These are phyloP conservation scores for Cephus cinctus DNA, from an alignment of 1,140 invertebrate species.

Conservation along the genomic window DNA sequence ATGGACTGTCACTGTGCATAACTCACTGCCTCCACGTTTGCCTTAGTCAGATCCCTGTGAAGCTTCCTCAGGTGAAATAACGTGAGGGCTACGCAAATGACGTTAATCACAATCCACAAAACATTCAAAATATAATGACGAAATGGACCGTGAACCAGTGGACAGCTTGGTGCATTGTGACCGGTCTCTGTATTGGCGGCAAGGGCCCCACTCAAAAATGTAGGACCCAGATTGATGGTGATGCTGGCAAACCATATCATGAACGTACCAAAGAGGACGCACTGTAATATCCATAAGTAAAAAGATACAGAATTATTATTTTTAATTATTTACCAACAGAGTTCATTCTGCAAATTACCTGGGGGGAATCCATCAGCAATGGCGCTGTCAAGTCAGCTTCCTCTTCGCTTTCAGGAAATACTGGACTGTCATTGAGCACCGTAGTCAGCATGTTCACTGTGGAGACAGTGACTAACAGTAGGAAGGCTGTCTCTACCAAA, in stretches of 20 bases:
- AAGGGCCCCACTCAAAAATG: slow-evolving; percentile 81
- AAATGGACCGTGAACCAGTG: slow-evolving; percentile 76
- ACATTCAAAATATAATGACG: slow-evolving; percentile 87
- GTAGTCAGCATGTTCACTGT: slow-evolving; percentile 90
- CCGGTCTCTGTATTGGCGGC: slow-evolving; percentile 79
- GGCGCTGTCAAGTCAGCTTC: slow-evolving; percentile 67
- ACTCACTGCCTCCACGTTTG: slow-evolving; percentile 63
- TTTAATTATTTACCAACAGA: slow-evolving; percentile 8
- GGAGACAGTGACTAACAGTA: slow-evolving; percentile 84
- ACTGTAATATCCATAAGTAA: slow-evolving; percentile 61
- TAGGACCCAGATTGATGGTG: slow-evolving; percentile 88
- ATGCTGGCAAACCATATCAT: slow-evolving; percentile 92
- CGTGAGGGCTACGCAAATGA: slow-evolving; percentile 83
- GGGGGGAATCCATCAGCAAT: slow-evolving; percentile 74
- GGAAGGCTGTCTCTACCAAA: slow-evolving; percentile 85
- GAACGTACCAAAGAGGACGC: slow-evolving; percentile 86
- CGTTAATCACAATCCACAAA: slow-evolving; percentile 85
- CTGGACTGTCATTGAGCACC: slow-evolving; percentile 84
- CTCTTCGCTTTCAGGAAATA: slow-evolving; percentile 77
- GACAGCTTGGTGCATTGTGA: slow-evolving; percentile 76
- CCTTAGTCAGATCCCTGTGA: slow-evolving; percentile 79
- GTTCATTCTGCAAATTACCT: slow-evolving; percentile 43
- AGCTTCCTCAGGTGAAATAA: slow-evolving; percentile 82
- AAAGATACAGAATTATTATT: not conserved
- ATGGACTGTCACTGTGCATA: not conserved